Conservation (phyloP, 2,888 invertebrate species). For the Poecilobothrus nobilitatus region DNA sequence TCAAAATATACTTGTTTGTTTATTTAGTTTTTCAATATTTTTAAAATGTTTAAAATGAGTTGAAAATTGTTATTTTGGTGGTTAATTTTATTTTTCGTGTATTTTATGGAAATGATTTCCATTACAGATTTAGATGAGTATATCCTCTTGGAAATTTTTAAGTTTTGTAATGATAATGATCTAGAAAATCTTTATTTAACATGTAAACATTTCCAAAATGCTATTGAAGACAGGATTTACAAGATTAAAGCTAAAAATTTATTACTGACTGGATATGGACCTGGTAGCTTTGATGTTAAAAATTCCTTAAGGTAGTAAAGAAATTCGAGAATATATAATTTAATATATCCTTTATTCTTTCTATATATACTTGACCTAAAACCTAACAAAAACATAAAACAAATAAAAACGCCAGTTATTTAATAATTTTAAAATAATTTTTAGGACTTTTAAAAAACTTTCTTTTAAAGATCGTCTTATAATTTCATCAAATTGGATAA, state of each 20-base stretch:
- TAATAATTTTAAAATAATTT: conserved; percentile 8
- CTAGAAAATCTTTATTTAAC: conserved; percentile 46
- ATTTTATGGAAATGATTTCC: not conserved
- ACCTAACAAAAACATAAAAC: not conserved
- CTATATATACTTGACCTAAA: not conserved
- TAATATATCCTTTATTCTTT: not conserved
- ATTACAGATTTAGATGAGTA: conserved; percentile 30
- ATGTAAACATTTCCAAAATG: conserved; percentile 44
- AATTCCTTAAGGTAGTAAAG: conserved; percentile 14
- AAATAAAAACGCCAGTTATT: not conserved
- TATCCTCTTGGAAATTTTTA: conserved; percentile 48
- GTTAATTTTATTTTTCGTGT: too few species aligned
- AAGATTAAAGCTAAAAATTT: conserved; percentile 30
- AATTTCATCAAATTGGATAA: conserved; percentile 50
- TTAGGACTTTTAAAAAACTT: conserved; percentile 34
- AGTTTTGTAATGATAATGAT: conserved; percentile 46
- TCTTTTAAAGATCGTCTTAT: conserved; percentile 36
- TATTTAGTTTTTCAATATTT: too few species aligned
- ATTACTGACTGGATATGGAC: conserved; percentile 26
- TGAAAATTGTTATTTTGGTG: too few species aligned
- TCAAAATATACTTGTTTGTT: too few species aligned
- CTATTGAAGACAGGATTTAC: conserved; percentile 44
- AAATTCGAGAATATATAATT: not conserved
- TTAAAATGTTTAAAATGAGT: too few species aligned
- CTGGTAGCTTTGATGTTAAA: conserved; percentile 23